Evolutionary conservation across 1,140 invertebrate species (phyloP), one percentile per base, ranked within the genome.

Genomic region (Bombus confusus): DNA sequence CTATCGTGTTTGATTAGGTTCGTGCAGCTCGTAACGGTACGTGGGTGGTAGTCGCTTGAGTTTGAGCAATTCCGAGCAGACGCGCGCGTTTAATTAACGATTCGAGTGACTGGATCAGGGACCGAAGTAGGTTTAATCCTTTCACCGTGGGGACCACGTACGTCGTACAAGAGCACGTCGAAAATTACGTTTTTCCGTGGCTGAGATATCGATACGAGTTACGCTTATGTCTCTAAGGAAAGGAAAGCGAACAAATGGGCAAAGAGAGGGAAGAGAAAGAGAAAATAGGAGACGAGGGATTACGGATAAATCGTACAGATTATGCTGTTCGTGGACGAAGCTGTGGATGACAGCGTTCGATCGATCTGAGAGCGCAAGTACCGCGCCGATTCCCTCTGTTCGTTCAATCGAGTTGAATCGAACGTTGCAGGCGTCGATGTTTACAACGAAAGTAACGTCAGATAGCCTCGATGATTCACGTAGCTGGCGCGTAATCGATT

Each of bases 391-490:
- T 75, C 37, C 73, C 52, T 76, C 18, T 28, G 6, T 31, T 34
- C 22, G 28, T 83, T 52, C 43, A 15, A 43, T 52, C 47, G 4
- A 37, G 34, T 74, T 57, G 28, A 62, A 80, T 87, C 22, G 5
- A 6, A 18, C 8, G 47, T 72, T 59, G 74, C 72, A 62, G 43
- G 62, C 74, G 39, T 15, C 25, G 59, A 80, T 76, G 64, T 66
- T 76, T 39, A 76, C 62, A 41, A 66, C 41, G 86, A 73, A 88
- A 88, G 76, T 79, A 28, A 41, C 28, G 47, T 43, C 28, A 13
- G 69, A 74, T 64, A 10, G 25, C 57, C 78, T 57, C 13, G 64
- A 28, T 71, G 78, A 80, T 80, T 80, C 66, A 57, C 39, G 25
- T n/a, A 34, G 12, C 25, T 34, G n/a, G 15, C 5, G 47, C 0